phyloP scores from a whole-genome alignment of 2,113 vertebrate species.

The Rallus limicola region DNA sequence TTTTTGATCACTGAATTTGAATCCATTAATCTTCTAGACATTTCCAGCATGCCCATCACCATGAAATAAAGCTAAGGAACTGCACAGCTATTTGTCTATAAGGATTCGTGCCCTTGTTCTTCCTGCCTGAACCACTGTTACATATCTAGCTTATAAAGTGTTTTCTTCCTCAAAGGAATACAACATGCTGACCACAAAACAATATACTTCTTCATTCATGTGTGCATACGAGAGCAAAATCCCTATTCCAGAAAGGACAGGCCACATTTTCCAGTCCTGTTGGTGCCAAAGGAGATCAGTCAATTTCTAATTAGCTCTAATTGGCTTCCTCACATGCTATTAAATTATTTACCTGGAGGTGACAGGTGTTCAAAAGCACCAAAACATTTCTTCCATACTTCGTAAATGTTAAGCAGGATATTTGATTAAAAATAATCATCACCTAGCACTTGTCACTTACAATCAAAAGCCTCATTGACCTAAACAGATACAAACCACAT shows the following conservation, averaged over 20 bases:
- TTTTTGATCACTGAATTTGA: constrained; percentile 55
- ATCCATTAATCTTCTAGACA: constrained; percentile 35
- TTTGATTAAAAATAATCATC: constrained; percentile 10
- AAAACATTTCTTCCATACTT: constrained; percentile 22
- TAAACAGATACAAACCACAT: background rate
- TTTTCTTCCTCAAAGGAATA: background rate
- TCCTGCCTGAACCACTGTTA: constrained; percentile 18
- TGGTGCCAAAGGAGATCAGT: constrained; percentile 34
- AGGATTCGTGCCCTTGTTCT: background rate
- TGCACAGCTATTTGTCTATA: background rate
- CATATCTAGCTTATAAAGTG: background rate
- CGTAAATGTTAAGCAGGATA: background rate
- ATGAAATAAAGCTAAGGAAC: constrained; percentile 27
- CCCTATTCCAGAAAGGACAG: background rate
- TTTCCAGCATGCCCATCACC: constrained; percentile 40
- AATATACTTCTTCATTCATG: background rate
- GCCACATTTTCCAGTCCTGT: background rate
- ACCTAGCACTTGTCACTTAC: background rate
- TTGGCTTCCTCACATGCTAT: constrained; percentile 28
- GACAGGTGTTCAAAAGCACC: constrained; percentile 20
- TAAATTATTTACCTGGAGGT: constrained; percentile 55
- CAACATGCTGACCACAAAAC: background rate
- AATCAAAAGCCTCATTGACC: background rate
- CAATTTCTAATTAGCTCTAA: constrained; percentile 62
- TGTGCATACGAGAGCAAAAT: background rate